Evolutionary conservation across 2,888 invertebrate genomes (phyloP).

Genomic region (Drosophila tanythrix): DNA sequence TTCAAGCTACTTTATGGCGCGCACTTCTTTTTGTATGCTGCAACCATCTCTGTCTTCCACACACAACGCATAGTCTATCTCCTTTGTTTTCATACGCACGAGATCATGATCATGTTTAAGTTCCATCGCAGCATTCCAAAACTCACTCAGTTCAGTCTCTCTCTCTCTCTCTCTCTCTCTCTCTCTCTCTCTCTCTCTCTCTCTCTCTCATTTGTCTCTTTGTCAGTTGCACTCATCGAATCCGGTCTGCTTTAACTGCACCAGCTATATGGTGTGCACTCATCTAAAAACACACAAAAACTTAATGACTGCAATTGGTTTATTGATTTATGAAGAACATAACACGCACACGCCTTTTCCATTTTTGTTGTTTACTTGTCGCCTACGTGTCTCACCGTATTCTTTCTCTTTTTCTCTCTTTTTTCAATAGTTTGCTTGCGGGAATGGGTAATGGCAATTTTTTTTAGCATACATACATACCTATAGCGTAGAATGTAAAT

Average conservation of each 20-base stretch:
- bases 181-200: background rate
- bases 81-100: conserved; percentile 11
- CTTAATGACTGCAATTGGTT: conserved; percentile 18
- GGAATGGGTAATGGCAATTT: conserved; percentile 85
- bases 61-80: conserved; percentile 16
- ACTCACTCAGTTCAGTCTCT: background rate
- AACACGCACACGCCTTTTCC: conserved; percentile 25
- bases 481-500: conserved; percentile 11
- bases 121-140: conserved; percentile 6
- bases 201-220: conserved; percentile 6
- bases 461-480: conserved; percentile 68
- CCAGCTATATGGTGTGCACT: background rate
- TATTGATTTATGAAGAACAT: conserved; percentile 12
- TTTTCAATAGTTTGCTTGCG: conserved; percentile 82
- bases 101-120: conserved; percentile 20
- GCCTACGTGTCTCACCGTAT: conserved; percentile 57
- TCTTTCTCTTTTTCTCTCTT: conserved; percentile 57
- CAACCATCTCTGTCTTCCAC: conserved; percentile 12
- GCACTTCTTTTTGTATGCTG: conserved; percentile 24
- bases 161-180: background rate
- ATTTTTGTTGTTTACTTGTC: conserved; percentile 40
- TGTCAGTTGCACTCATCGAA: conserved; percentile 26
- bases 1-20: conserved; percentile 18
- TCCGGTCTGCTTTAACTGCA: conserved; percentile 27
- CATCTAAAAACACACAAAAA: background rate